phyloP scores from a whole-genome alignment of 2,888 invertebrate species.

The Calliopum simillimum region DNA sequence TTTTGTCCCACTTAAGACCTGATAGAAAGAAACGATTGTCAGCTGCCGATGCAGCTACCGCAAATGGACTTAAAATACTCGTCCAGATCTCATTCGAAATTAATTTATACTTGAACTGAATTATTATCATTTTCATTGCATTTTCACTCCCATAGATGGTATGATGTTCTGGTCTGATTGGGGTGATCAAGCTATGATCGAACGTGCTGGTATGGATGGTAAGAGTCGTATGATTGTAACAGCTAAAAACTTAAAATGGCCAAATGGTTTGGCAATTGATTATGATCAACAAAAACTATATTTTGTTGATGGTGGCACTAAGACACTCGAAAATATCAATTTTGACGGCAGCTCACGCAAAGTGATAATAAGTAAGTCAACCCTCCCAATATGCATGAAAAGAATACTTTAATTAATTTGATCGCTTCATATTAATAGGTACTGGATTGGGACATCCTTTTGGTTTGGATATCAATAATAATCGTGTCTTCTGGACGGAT shows the following conservation, averaged over 20 bases:
- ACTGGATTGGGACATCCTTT: slow-evolving; percentile 81
- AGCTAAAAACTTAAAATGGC: slow-evolving; percentile 80
- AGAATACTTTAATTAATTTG: background rate
- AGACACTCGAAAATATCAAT: slow-evolving; percentile 83
- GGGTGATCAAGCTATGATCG: slow-evolving; percentile 85
- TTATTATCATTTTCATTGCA: background rate
- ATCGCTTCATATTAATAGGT: slow-evolving; percentile 47
- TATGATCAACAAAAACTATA: slow-evolving; percentile 77
- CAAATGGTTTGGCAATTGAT: slow-evolving; percentile 89
- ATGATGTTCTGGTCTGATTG: slow-evolving; percentile 93
- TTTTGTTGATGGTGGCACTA: slow-evolving; percentile 88
- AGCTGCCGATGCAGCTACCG: no score
- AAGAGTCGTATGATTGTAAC: slow-evolving; percentile 75
- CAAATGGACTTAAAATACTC: no score
- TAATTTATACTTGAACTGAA: no score
- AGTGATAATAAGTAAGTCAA: slow-evolving; percentile 72
- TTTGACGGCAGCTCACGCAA: slow-evolving; percentile 81
- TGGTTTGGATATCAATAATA: slow-evolving; percentile 81
- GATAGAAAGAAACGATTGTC: no score
- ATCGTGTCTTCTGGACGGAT: slow-evolving; percentile 87
- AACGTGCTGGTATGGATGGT: slow-evolving; percentile 90
- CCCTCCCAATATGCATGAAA: no score
- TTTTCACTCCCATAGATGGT: slow-evolving; percentile 56
- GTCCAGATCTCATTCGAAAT: no score
- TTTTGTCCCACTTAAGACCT: no score